Percentiles rank a stretch among this genome's conserved stretches.
phyloP scores from a whole-genome alignment of 2,797 vertebrate species.

The Vespertilio murinus region DNA sequence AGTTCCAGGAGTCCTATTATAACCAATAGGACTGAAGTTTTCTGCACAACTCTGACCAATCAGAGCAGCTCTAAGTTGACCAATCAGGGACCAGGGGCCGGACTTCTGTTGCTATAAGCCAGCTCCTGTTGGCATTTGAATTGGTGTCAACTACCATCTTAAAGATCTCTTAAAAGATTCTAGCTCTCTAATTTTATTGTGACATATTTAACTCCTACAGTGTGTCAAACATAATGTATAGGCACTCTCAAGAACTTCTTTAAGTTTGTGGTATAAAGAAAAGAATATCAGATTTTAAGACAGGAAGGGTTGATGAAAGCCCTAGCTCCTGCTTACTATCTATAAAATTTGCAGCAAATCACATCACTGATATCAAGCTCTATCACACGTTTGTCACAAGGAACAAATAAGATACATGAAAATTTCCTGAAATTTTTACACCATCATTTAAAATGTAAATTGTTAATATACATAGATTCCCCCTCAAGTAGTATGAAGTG shows the following conservation, averaged over 20 bases:
- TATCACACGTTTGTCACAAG: slow-evolving; percentile 1
- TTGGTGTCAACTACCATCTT: background rate
- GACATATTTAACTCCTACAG: slow-evolving; percentile 7
- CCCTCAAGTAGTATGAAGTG: background rate
- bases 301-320: background rate
- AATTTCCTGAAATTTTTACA: background rate
- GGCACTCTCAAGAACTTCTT: background rate
- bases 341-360: background rate
- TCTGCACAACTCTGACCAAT: background rate
- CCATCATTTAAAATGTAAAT: background rate
- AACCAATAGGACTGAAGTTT: background rate
- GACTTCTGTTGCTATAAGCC: background rate
- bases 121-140: background rate
- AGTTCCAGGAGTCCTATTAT: background rate
- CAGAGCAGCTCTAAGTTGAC: background rate
- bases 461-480: background rate
- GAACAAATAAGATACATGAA: background rate
- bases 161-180: slow-evolving; percentile 43
- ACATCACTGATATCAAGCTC: background rate
- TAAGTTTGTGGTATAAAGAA: background rate
- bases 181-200: slow-evolving; percentile 41
- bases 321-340: slow-evolving; percentile 3
- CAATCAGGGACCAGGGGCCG: background rate
- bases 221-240: slow-evolving; percentile 24
- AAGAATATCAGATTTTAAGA: background rate